phyloP scores from a whole-genome alignment of 2,888 invertebrate genomes.

The Drosophila formosana region DNA sequence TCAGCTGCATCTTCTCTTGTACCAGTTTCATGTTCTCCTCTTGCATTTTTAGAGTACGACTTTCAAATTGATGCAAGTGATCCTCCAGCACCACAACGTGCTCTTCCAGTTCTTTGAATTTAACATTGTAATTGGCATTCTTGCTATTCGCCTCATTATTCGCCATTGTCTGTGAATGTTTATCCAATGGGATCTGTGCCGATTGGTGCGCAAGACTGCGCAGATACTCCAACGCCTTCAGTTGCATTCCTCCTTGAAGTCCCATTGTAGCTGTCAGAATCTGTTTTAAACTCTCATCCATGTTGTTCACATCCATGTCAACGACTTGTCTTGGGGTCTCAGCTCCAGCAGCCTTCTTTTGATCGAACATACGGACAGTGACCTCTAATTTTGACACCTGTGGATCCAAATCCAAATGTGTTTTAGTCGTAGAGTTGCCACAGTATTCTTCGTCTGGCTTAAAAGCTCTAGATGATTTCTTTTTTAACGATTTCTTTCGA shows the following conservation, averaged over 20 bases:
- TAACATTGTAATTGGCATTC: constrained; percentile 47
- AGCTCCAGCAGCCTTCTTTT: neutral
- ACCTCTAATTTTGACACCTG: constrained; percentile 28
- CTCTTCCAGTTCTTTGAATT: constrained; percentile 64
- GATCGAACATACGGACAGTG: constrained; percentile 30
- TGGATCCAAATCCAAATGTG: neutral
- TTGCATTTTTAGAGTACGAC: constrained; percentile 85
- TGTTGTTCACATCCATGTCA: constrained; percentile 11
- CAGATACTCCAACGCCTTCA: constrained; percentile 85
- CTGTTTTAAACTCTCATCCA: constrained; percentile 21
- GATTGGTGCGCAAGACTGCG: constrained; percentile 9
- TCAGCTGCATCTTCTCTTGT: constrained; percentile 83
- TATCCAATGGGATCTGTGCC: neutral
- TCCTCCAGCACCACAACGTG: constrained; percentile 60
- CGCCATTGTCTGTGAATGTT: constrained; percentile 9
- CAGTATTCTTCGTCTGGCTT: neutral
- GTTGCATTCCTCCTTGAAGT: constrained; percentile 87
- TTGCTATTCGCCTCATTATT: constrained; percentile 6
- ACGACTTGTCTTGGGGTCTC: constrained; percentile 1
- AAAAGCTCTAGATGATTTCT: constrained; percentile 3
- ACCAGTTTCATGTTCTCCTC: constrained; percentile 84
- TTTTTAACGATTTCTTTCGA: neutral
- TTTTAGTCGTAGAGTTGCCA: neutral
- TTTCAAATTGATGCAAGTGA: constrained; percentile 57
- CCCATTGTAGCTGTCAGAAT: constrained; percentile 92